A percentile compares a stretch with the other conserved stretches of the same genome.
phyloP scores from a whole-genome alignment of 2,888 invertebrate genomes.

The Artemia sinica region DNA sequence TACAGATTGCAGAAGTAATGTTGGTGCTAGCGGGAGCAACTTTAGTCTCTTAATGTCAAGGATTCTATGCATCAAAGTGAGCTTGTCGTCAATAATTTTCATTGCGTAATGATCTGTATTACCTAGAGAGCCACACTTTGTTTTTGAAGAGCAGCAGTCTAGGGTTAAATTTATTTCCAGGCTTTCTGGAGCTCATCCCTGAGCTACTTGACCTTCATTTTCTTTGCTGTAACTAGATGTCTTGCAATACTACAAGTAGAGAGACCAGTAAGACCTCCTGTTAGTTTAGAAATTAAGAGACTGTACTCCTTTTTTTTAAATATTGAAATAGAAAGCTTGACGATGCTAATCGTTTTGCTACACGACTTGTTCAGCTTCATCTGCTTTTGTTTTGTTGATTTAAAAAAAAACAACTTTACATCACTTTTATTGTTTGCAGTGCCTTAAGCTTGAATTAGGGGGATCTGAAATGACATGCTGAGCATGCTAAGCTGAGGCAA shows the following conservation, averaged over 20 bases:
- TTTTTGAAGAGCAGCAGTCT: background rate
- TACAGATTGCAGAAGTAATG: background rate
- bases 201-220: background rate
- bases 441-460: background rate
- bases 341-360: background rate
- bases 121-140: background rate
- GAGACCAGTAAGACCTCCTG: constrained; percentile 1
- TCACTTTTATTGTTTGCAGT: background rate
- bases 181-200: background rate
- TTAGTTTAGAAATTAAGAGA: constrained; percentile 1
- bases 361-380: background rate
- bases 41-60: background rate
- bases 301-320: background rate
- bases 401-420: background rate
- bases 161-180: background rate
- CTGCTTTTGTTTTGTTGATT: no score
- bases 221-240: constrained; percentile 1
- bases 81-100: background rate
- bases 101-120: background rate
- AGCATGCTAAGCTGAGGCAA: background rate
- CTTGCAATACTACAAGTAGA: background rate
- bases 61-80: background rate
- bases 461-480: background rate
- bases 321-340: background rate
- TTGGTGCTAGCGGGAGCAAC: constrained; percentile 1